phyloP scores from a whole-genome alignment of 53 echinoderm and acorn worm species.

The Paracentrotus lividus region DNA sequence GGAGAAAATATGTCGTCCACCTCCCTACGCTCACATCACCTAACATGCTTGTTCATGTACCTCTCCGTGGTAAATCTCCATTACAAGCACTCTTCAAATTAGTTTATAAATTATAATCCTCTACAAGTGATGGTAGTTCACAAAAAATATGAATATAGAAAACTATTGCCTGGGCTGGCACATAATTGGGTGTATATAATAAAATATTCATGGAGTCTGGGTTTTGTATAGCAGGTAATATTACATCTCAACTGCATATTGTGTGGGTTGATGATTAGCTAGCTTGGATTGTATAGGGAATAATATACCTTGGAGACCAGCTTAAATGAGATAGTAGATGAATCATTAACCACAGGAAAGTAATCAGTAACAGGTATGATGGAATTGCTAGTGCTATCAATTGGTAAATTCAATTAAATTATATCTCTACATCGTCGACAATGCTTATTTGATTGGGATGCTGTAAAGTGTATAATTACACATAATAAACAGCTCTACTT shows the following conservation, averaged over 20 bases:
- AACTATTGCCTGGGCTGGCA: background rate
- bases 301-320: background rate
- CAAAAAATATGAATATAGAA: background rate
- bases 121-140: background rate
- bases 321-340: background rate
- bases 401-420: background rate
- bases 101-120: background rate
- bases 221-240: background rate
- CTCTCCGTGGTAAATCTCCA: background rate
- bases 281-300: background rate
- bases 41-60: background rate
- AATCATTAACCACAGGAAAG: conserved; percentile 21
- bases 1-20: conserved; percentile 16
- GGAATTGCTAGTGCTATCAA: background rate
- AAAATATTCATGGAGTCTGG: background rate
- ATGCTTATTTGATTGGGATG: background rate
- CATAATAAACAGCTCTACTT: background rate
- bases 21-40: background rate
- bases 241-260: background rate
- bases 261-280: conserved; percentile 24
- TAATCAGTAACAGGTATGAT: background rate
- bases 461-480: background rate
- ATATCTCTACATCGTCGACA: background rate
- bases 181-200: background rate
- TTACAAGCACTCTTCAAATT: background rate